A percentile compares a stretch with the other conserved stretches of the same genome.
These are phyloP conservation scores for Turritopsis rubra DNA, from an alignment of 30 jellyfish, hydroid and myxozoan genomes.

Conservation along the genomic window DNA sequence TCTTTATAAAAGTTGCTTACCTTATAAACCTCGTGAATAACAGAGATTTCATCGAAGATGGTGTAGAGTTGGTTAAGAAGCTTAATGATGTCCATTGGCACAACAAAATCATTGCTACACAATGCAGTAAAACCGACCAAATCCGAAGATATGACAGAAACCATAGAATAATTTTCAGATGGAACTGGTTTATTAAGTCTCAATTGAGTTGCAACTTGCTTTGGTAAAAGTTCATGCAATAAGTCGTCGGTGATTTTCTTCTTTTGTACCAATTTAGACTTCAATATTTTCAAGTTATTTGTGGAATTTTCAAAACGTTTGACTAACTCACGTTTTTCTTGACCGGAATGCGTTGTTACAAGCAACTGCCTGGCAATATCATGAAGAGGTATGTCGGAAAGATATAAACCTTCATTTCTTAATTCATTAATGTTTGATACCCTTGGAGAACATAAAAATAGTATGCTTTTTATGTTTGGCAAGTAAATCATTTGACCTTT, in stretches of 20 bases:
- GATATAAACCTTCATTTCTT: conserved; percentile 29
- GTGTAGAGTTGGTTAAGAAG: conserved; percentile 71
- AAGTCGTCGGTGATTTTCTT: conserved; percentile 66
- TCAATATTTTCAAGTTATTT: conserved; percentile 48
- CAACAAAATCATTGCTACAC: conserved; percentile 67
- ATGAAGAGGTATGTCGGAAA: conserved; percentile 74
- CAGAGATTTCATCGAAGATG: conserved; percentile 63
- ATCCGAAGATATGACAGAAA: conserved; percentile 65
- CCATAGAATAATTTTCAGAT: conserved; percentile 59
- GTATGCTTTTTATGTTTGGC: conserved; percentile 37
- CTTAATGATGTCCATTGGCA: conserved; percentile 82
- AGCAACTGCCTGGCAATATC: conserved; percentile 75
- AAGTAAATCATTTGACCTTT: conserved; percentile 84
- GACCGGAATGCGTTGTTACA: conserved; percentile 63
- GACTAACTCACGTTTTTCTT: conserved; percentile 60
- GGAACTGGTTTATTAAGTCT: conserved; percentile 77
- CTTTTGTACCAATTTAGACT: conserved; percentile 53
- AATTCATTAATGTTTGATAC: conserved; percentile 51
- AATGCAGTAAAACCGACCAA: conserved; percentile 84
- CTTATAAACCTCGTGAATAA: conserved; percentile 64
- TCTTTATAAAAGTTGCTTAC: conserved; percentile 12
- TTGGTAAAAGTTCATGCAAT: conserved; percentile 60
- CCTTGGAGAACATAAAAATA: conserved; percentile 80
- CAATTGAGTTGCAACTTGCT: conserved; percentile 58
- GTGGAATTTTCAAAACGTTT: conserved; percentile 59